Evolutionary conservation across 2,888 invertebrate genomes (phyloP).

Genomic region (Hirtodrosophila alboralis): DNA sequence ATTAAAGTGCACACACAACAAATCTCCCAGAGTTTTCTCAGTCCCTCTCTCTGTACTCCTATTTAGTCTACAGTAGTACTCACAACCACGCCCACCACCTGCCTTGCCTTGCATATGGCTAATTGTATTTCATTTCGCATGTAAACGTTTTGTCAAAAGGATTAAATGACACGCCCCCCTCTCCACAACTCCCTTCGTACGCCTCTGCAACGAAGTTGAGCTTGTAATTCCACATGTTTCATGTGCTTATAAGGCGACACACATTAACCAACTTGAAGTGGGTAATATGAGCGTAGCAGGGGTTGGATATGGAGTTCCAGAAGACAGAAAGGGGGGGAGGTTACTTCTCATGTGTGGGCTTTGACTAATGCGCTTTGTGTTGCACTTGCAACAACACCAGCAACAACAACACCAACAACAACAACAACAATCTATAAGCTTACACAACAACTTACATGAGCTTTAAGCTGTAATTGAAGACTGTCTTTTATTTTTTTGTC

Average conservation of each 20-base stretch:
- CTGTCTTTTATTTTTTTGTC: slow-evolving; percentile 20
- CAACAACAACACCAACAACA: slow-evolving; percentile 29
- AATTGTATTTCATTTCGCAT: slow-evolving; percentile 67
- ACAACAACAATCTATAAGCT: slow-evolving; percentile 52
- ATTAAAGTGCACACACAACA: slow-evolving; percentile 65
- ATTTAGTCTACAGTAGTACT: neutral
- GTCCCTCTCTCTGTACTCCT: neutral
- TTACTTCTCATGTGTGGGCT: slow-evolving; percentile 49
- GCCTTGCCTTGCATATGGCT: slow-evolving; percentile 53
- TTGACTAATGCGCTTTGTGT: slow-evolving; percentile 69
- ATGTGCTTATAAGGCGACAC: slow-evolving; percentile 71
- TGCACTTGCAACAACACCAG: slow-evolving; percentile 65
- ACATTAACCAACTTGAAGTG: slow-evolving; percentile 74
- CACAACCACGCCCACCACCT: slow-evolving; percentile 53
- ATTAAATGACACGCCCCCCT: slow-evolving; percentile 57
- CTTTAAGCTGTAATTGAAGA: slow-evolving; percentile 75
- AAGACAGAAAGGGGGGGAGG: neutral
- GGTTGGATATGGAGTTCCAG: no score
- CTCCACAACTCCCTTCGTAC: neutral
- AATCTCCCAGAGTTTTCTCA: slow-evolving; percentile 29
- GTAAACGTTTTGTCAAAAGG: slow-evolving; percentile 79
- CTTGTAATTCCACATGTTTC: slow-evolving; percentile 69
- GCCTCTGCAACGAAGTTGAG: slow-evolving; percentile 32
- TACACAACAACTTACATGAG: slow-evolving; percentile 72
- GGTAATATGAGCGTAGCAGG: slow-evolving; percentile 42